Evolutionary conservation across 2,113 vertebrate species (phyloP), one percentile per base, ranked within the genome.

Genomic region (Anoplopoma fimbria): DNA sequence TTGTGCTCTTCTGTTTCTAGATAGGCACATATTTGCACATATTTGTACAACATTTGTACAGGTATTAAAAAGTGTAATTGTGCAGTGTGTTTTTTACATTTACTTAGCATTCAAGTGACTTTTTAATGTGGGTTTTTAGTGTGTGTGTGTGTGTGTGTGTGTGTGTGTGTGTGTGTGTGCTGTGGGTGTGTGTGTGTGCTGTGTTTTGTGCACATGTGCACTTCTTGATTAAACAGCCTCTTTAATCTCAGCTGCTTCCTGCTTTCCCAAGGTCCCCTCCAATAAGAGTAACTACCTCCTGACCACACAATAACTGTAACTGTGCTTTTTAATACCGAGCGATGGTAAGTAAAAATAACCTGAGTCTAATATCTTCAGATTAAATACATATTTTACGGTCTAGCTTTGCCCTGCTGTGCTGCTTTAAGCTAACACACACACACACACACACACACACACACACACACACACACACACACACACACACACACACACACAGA

Each of bases 291-390:
- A 89, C 65, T 84, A 78, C 88, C 75, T 81, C 82, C 77, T 77
- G 77, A 79, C 63, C 19, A 9, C 68, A 85, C 87, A 91, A 86
- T 90, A 89, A 91, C 79, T 87, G 82, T 91, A 91, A 89, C 86
- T 79, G 82, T 92, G 84, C 77, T 90, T 94, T 95, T 95, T 94
- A 95, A 94, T 93, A 91, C 89, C 34, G 1, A 84, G 72, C 27
- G 82, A 91, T 91, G 87, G 91, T 94, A 95, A 95, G 93, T 94
- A 95, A 95, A 95, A 94, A 94, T 93, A 94, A 94, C 93, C 92
- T 87, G 78, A 69, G 69, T 82, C 49, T 83, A 94, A 93, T 94
- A 94, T 94, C 91, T 94, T 89, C 87, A 94, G 93, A 95, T 96
- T 95, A 95, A 95, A 94, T 92, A 94, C 93, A 93, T 93, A 76